Conservation (phyloP, 2,888 invertebrate species). For the Ormyrus thymus region DNA sequence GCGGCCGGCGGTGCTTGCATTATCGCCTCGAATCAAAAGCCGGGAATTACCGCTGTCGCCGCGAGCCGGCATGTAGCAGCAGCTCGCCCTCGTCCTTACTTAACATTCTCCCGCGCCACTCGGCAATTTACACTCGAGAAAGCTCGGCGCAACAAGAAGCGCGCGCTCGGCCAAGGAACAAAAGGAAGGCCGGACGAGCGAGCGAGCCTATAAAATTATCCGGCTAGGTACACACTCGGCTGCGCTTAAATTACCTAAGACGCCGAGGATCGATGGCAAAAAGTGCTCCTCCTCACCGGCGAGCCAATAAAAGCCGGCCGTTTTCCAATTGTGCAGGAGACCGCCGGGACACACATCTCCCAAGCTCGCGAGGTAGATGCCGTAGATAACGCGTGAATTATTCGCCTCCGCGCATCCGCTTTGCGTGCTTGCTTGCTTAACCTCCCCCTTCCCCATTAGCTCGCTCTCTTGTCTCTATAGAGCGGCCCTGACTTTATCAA, state of each 20-base stretch:
- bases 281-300: neutral
- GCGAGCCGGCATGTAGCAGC: constrained; percentile 15
- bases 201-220: constrained; percentile 42
- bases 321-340: constrained; percentile 32
- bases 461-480: constrained; percentile 52
- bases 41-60: constrained; percentile 49
- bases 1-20: neutral
- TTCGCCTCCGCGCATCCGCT: constrained; percentile 66
- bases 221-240: neutral
- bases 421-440: constrained; percentile 55
- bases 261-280: constrained; percentile 19
- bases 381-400: constrained; percentile 74
- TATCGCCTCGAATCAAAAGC: constrained; percentile 34
- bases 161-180: neutral
- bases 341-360: constrained; percentile 18
- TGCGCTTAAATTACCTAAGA: constrained; percentile 31
- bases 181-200: neutral
- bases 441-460: constrained; percentile 30
- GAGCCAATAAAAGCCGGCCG: constrained; percentile 14
- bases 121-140: constrained; percentile 43
- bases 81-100: constrained; percentile 5
- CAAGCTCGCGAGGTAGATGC: constrained; percentile 68
- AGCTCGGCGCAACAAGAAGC: constrained; percentile 1
- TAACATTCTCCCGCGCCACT: constrained; percentile 30
- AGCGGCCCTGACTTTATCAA: constrained; percentile 70